Percentiles rank a stretch among this genome's conserved stretches.
Conservation (phyloP, 2,797 vertebrate genomes). For the Chloroceryle amazona region DNA sequence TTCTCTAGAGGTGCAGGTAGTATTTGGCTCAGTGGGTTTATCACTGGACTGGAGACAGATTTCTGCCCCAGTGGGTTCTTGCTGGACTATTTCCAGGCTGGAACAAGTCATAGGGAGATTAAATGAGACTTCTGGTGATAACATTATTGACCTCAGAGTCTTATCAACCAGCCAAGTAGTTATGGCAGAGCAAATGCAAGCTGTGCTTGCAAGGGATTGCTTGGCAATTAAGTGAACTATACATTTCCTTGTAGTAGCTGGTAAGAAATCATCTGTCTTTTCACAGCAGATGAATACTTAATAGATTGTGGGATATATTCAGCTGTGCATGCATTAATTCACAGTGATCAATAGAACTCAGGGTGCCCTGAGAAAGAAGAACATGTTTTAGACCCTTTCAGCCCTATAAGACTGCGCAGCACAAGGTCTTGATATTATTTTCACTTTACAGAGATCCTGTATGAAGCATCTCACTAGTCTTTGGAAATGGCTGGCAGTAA, state of each 20-base stretch:
- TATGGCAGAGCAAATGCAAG: slow-evolving; percentile 27
- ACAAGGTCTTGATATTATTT: neutral
- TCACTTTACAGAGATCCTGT: neutral
- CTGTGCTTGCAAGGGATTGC: slow-evolving; percentile 46
- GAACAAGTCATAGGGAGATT: neutral
- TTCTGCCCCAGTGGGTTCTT: neutral
- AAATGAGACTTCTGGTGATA: slow-evolving; percentile 16
- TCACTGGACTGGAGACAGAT: neutral
- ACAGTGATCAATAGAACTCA: neutral
- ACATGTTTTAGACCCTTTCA: neutral
- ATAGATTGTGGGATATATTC: neutral
- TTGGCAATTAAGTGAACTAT: slow-evolving; percentile 66
- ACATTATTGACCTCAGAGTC: neutral
- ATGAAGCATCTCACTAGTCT: neutral
- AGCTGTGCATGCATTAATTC: neutral
- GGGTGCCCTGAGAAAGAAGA: neutral
- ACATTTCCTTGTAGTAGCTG: neutral
- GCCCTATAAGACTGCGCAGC: neutral
- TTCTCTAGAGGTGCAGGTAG: neutral
- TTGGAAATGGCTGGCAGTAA: neutral
- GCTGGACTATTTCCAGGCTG: neutral
- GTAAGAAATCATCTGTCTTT: slow-evolving; percentile 58
- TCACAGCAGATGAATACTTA: slow-evolving; percentile 45
- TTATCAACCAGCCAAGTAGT: slow-evolving; percentile 44
- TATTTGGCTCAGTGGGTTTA: neutral